These are phyloP conservation scores for Allacma fusca DNA, from an alignment of 2,888 invertebrate species.

Conservation along the genomic window DNA sequence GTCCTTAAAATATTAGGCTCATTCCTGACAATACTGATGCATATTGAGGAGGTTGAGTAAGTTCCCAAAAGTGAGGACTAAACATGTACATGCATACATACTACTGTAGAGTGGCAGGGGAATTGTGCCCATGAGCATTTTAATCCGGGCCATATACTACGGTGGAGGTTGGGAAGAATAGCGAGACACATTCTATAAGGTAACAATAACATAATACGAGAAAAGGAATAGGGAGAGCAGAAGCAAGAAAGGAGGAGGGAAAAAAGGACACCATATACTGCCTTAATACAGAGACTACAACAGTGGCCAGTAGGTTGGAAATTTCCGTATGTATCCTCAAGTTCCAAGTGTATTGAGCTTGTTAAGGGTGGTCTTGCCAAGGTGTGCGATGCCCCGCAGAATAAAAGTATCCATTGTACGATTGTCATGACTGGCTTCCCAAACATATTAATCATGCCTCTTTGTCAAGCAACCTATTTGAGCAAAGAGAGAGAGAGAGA, in stretches of 20 bases:
- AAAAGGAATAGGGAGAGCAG: conserved; percentile 25
- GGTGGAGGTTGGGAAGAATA: background rate
- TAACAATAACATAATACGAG: conserved; percentile 14
- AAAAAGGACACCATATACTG: conserved; percentile 28
- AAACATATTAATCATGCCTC: conserved; percentile 62
- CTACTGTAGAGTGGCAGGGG: too few species aligned
- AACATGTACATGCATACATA: too few species aligned
- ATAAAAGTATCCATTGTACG: conserved; percentile 59
- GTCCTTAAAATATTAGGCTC: too few species aligned
- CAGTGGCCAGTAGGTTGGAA: conserved; percentile 1
- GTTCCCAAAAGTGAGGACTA: too few species aligned
- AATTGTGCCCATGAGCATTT: too few species aligned
- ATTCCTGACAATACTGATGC: too few species aligned
- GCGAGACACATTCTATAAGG: conserved; percentile 22
- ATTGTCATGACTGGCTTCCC: conserved; percentile 62
- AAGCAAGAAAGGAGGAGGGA: conserved; percentile 13
- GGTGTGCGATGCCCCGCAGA: conserved; percentile 58
- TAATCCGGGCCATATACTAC: background rate
- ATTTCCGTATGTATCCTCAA: background rate
- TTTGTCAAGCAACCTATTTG: conserved; percentile 60
- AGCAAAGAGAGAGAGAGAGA: conserved; percentile 34
- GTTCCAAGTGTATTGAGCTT: conserved; percentile 21
- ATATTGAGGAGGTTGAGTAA: too few species aligned
- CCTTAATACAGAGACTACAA: background rate
- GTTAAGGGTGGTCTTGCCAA: conserved; percentile 46